A percentile compares a stretch with the other conserved stretches of the same genome.
Evolutionary conservation across 1,140 invertebrate genomes (phyloP).

Genomic region (Hylyphantes graminicola): DNA sequence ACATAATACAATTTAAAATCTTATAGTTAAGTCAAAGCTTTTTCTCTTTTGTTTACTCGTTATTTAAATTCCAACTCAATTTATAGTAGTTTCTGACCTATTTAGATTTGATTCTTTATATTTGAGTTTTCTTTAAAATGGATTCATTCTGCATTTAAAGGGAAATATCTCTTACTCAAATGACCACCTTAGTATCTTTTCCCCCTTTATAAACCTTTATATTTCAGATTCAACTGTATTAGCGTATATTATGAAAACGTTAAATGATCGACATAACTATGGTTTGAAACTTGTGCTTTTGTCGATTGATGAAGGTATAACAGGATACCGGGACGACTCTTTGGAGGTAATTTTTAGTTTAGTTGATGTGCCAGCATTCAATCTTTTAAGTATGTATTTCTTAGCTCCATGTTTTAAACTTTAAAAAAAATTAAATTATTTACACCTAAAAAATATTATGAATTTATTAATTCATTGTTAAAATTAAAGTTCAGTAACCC

Average conservation of each 20-base stretch:
- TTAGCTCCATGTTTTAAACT: background rate
- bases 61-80: background rate
- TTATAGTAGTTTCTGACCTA: background rate
- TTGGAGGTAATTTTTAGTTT: conserved; percentile 74
- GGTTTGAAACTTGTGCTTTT: conserved; percentile 90
- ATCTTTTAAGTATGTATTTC: background rate
- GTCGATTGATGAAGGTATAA: conserved; percentile 99
- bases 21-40: no score
- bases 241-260: conserved; percentile 87
- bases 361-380: background rate
- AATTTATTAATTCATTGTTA: background rate
- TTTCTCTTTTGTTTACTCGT: no score
- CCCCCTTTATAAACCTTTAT: no score
- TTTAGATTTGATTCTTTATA: no score
- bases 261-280: conserved; percentile 94
- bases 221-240: conserved; percentile 93
- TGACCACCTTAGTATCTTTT: no score
- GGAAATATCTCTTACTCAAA: no score
- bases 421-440: background rate
- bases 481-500: no score
- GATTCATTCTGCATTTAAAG: no score
- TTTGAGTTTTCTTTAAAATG: no score
- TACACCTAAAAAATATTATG: background rate
- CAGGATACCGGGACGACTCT: conserved; percentile 92
- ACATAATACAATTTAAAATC: no score